Conservation (phyloP, 2,113 vertebrate species). For the human (Homo sapiens) region DNA sequence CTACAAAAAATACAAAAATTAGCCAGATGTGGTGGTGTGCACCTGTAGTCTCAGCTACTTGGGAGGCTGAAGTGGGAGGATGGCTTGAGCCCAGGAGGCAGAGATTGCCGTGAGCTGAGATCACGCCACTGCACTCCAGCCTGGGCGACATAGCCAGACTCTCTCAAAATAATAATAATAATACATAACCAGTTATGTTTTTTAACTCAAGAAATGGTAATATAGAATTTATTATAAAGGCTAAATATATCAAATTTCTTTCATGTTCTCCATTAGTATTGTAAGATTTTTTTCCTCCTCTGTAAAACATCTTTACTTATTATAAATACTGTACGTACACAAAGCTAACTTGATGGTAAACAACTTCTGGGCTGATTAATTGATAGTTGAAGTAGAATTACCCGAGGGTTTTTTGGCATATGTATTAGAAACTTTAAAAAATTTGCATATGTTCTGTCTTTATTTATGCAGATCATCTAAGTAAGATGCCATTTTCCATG, state of each 20-base stretch:
- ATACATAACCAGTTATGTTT: neutral
- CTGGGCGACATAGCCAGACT: no score
- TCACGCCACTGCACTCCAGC: no score
- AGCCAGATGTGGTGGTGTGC: no score
- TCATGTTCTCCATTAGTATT: neutral
- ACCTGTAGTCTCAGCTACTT: no score
- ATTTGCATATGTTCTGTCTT: neutral
- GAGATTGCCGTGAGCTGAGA: no score
- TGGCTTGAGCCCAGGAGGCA: no score
- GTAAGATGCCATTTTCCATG: neutral
- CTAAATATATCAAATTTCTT: neutral
- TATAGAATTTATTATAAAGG: neutral
- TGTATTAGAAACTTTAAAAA: constrained; percentile 39
- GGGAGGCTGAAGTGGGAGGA: no score
- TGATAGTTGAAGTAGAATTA: constrained; percentile 64
- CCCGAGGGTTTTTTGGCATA: constrained; percentile 30
- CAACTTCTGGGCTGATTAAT: constrained; percentile 57
- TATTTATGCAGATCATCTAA: neutral
- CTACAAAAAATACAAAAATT: no score
- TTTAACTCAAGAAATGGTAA: neutral
- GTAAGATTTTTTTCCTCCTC: neutral
- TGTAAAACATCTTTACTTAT: neutral
- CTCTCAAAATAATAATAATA: no score
- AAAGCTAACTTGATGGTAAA: constrained; percentile 49
- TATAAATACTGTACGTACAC: constrained; percentile 6